Evolutionary conservation across 2,797 vertebrate species (phyloP).

Genomic region (Sebastes hopkinsi): DNA sequence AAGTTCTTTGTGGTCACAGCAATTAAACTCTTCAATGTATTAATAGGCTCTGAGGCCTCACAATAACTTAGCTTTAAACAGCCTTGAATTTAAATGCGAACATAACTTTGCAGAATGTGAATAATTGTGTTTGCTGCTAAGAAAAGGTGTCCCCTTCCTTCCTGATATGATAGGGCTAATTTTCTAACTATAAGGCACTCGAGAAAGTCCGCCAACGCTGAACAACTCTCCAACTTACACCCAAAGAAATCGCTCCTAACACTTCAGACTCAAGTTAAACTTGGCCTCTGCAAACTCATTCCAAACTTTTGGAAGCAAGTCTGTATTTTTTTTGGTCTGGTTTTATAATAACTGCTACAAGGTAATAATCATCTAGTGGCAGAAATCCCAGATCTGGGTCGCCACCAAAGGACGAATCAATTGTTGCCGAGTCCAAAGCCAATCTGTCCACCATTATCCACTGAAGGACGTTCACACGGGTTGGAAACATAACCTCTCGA

Average conservation of each 20-base stretch:
- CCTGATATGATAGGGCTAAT: slow-evolving; percentile 18
- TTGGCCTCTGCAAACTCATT: slow-evolving; percentile 36
- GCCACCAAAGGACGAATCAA: slow-evolving; percentile 36
- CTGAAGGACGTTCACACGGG: background rate
- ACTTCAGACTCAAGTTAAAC: slow-evolving; percentile 34
- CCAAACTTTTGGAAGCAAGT: slow-evolving; percentile 40
- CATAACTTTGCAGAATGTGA: slow-evolving; percentile 5
- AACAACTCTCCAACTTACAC: slow-evolving; percentile 43
- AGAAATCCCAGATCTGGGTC: slow-evolving; percentile 65
- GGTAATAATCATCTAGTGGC: slow-evolving; percentile 68
- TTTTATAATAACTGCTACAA: slow-evolving; percentile 50
- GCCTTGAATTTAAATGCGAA: background rate
- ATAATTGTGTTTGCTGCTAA: slow-evolving; percentile 8
- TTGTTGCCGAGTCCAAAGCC: slow-evolving; percentile 45
- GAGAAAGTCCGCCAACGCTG: slow-evolving; percentile 25
- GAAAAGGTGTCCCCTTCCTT: slow-evolving; percentile 29
- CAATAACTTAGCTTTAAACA: background rate
- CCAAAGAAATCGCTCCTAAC: slow-evolving; percentile 38
- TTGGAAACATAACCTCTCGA: background rate
- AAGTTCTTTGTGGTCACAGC: background rate
- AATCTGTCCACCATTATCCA: slow-evolving; percentile 43
- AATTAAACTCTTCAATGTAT: slow-evolving; percentile 1
- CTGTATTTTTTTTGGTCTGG: background rate
- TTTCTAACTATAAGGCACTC: background rate
- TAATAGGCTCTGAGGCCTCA: slow-evolving; percentile 5